phyloP scores from a whole-genome alignment of 2,113 vertebrate genomes.

The Tachysurus vachellii region DNA sequence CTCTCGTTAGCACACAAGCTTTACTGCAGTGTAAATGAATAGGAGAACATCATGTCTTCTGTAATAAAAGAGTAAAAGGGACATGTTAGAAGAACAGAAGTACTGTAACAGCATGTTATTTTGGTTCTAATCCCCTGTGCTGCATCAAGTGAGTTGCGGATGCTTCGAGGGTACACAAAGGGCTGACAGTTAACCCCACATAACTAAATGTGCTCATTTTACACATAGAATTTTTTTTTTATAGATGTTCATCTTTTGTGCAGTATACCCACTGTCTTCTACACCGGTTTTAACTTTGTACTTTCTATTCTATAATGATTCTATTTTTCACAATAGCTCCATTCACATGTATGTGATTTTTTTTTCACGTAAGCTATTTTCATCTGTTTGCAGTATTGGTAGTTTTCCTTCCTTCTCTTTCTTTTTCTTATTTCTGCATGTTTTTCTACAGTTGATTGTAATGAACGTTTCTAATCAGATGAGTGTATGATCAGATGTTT shows the following conservation, averaged over 20 bases:
- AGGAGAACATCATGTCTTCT: conserved; percentile 36
- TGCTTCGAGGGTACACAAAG: conserved; percentile 20
- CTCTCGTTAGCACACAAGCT: conserved; percentile 7
- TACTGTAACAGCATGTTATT: conserved; percentile 39
- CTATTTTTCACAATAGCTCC: neutral
- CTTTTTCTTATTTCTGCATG: neutral
- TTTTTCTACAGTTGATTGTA: neutral
- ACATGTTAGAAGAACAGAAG: conserved; percentile 22
- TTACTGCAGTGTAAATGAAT: neutral
- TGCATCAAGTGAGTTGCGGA: neutral
- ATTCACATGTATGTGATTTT: conserved; percentile 14
- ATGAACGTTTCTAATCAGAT: neutral
- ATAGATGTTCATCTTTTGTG: neutral
- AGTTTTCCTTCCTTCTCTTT: neutral
- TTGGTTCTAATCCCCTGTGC: conserved; percentile 33
- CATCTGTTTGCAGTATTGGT: neutral
- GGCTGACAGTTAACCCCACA: neutral
- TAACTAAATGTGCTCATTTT: conserved; percentile 2
- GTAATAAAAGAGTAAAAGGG: conserved; percentile 16
- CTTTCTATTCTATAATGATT: neutral
- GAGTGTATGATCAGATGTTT: neutral
- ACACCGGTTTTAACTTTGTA: neutral
- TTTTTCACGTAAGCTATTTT: conserved; percentile 1
- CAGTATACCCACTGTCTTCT: neutral
- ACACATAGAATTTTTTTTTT: neutral